Evolutionary conservation across 2,888 invertebrate genomes (phyloP), one percentile per base, ranked within the genome.

Genomic region (Drosophila paranaensis): DNA sequence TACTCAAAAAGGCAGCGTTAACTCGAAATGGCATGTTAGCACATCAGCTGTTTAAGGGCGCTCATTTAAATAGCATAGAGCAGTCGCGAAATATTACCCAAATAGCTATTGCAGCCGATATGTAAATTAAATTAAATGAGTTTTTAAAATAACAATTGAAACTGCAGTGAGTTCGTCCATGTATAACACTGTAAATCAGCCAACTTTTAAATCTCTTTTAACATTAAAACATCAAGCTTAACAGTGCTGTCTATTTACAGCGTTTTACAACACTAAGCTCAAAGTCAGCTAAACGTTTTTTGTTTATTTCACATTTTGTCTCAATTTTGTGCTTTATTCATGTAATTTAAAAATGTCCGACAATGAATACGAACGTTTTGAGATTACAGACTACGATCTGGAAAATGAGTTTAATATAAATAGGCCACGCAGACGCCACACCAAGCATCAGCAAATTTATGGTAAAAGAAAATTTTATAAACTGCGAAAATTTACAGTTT

Each of bases 321-420:
- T 9, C 1, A 6, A 20, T 40, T 33, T 37, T 13, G 13, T 6
- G 8, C 5, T 16, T 11, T 25, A 10, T 67, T 43, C 16, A 42
- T 39, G 33, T 8, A 10, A 6, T 20, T 40, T 27, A 0, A 69
- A 27, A 8, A 93, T 93, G 93, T 93, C 92, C 5, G 93, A 93
- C 68, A 91, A 92, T 89, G 98, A 99, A 93, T 96, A 97, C 83
- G 98, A 98, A 93, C 95, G 96, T 61, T 99, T 99, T 93, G 98
- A 98, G 94, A 96, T 99, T 68, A 97, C 98, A 0, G 98, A 99
- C 90, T 96, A 97, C 91, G 99, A 99, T 93, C 93, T 98, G 83
- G 96, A 97, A 74, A 97, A 97, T 93, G 98, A 98, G 93, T 98
- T 98, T 91, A 97, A 97, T 90, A 96, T 96, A 56, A 95, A 96